Conservation (phyloP, 37 sponge, comb jelly and placozoan species). For the Theonella swinhoei region DNA sequence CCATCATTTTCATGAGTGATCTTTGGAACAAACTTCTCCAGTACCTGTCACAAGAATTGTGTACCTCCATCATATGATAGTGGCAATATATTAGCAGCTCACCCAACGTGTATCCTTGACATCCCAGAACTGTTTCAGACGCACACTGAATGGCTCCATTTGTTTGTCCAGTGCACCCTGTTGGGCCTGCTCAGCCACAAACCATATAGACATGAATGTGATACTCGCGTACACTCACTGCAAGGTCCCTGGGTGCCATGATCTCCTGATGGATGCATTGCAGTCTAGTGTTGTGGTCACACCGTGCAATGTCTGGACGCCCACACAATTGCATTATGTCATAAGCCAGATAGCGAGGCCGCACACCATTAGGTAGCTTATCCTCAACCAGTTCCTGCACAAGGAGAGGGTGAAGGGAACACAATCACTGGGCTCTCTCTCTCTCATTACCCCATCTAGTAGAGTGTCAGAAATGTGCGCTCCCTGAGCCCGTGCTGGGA, state of each 20-base stretch:
- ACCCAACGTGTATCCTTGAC: conserved; percentile 64
- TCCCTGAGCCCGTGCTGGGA: conserved; percentile 51
- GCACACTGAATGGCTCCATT: conserved; percentile 85
- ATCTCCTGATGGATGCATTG: conserved; percentile 74
- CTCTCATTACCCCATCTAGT: conserved; percentile 89
- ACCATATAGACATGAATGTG: not conserved
- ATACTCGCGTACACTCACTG: conserved; percentile 47
- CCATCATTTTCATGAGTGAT: conserved; percentile 93
- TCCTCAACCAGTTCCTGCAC: conserved; percentile 35
- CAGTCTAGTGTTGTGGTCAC: conserved; percentile 70
- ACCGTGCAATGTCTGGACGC: conserved; percentile 52
- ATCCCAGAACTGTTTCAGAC: conserved; percentile 88
- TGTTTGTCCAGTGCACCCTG: conserved; percentile 59
- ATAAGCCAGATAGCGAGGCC: conserved; percentile 85
- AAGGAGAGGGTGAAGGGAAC: not conserved
- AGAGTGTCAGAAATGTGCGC: conserved; percentile 78
- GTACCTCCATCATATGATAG: not conserved
- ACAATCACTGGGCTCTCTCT: too few relatives aligned
- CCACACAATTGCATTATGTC: conserved; percentile 65
- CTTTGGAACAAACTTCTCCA: conserved; percentile 78
- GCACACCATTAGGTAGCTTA: conserved; percentile 34
- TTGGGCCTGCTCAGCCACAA: conserved; percentile 29
- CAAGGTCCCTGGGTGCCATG: conserved; percentile 84
- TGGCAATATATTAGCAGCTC: not conserved
- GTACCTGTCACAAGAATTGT: conserved; percentile 38